phyloP scores from a whole-genome alignment of 2,888 invertebrate genomes.

The Drosophila borborema region DNA sequence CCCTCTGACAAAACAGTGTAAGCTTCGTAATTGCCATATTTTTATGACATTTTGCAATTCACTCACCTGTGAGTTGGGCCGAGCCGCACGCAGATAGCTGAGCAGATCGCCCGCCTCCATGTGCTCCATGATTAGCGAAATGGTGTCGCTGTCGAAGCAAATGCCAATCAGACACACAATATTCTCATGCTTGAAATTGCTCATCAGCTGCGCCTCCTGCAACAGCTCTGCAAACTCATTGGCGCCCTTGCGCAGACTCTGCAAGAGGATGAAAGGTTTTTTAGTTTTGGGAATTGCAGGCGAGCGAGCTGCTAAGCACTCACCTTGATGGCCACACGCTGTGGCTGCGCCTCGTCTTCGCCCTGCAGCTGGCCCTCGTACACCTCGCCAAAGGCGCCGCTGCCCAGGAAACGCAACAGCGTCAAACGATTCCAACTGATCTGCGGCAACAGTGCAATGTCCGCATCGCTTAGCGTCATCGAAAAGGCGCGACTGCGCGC shows the following conservation, averaged over 20 bases:
- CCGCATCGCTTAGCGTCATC: constrained; percentile 92
- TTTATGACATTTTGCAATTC: background rate
- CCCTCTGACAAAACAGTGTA: no score
- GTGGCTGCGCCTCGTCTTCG: constrained; percentile 87
- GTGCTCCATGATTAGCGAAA: constrained; percentile 97
- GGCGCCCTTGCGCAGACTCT: constrained; percentile 96
- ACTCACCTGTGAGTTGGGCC: constrained; percentile 88
- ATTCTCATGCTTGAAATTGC: constrained; percentile 98
- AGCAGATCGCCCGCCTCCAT: constrained; percentile 99
- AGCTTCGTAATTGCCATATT: background rate
- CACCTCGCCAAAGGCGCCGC: constrained; percentile 99
- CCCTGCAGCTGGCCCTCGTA: constrained; percentile 95
- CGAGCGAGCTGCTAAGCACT: background rate
- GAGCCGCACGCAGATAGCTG: constrained; percentile 93
- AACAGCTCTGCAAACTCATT: constrained; percentile 95
- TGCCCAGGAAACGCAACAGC: constrained; percentile 94
- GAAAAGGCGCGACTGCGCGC: constrained; percentile 90
- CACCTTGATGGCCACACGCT: constrained; percentile 96
- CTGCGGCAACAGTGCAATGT: constrained; percentile 93
- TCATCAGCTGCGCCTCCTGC: constrained; percentile 98
- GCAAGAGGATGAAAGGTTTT: constrained; percentile 34
- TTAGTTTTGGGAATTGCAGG: background rate
- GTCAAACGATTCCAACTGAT: constrained; percentile 94
- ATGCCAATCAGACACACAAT: constrained; percentile 97
- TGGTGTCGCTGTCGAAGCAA: constrained; percentile 96